These are phyloP conservation scores for Rhynchophorus ferrugineus DNA, from an alignment of 1,140 invertebrate species.

Conservation along the genomic window DNA sequence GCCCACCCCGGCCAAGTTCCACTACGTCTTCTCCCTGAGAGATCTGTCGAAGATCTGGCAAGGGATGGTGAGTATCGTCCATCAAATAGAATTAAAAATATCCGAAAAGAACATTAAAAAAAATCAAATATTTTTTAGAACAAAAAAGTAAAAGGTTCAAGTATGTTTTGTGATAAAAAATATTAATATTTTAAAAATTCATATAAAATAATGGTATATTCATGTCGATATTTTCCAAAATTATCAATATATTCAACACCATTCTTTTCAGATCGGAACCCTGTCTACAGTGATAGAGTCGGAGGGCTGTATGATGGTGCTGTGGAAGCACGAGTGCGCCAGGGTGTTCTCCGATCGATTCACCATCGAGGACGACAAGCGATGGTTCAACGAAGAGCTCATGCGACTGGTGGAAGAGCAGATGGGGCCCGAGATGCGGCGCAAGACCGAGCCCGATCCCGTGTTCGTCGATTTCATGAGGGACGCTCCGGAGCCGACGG, in stretches of 20 bases:
- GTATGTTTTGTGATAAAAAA: too few relatives aligned
- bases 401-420: conserved; percentile 55
- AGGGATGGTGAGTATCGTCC: conserved; percentile 62
- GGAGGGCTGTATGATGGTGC: conserved; percentile 69
- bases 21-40: conserved; percentile 92
- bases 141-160: too few relatives aligned
- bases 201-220: too few relatives aligned
- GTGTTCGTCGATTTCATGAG: conserved; percentile 92
- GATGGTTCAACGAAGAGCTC: conserved; percentile 71
- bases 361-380: conserved; percentile 66
- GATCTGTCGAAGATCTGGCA: conserved; percentile 95
- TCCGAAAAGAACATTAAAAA: too few relatives aligned
- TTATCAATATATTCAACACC: too few relatives aligned
- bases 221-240: too few relatives aligned
- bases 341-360: conserved; percentile 89
- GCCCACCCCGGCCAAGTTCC: conserved; percentile 94
- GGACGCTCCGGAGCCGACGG: conserved; percentile 95
- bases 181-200: too few relatives aligned
- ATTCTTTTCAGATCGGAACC: conserved; percentile 60
- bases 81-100: too few relatives aligned
- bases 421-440: conserved; percentile 58
- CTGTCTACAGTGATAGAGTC: conserved; percentile 76
- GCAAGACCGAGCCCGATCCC: conserved; percentile 63
- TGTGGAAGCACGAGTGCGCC: conserved; percentile 93
- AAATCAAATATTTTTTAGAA: too few relatives aligned